Evolutionary conservation across 1,140 invertebrate species (phyloP).

Genomic region (Drosophila nigromelanica): DNA sequence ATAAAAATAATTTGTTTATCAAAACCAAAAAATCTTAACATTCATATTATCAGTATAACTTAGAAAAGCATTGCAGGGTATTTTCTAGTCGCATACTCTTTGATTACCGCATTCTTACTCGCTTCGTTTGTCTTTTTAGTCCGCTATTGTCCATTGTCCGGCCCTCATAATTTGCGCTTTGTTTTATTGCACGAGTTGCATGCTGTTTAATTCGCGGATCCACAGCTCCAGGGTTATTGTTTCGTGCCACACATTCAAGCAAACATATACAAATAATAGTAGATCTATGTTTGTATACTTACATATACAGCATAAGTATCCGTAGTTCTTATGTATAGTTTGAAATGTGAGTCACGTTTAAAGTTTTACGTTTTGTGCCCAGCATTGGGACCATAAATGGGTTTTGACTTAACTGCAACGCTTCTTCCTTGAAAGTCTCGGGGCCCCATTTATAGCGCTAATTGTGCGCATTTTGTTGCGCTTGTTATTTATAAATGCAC

Average conservation of each 20-base stretch:
- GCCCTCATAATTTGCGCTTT: constrained; percentile 76
- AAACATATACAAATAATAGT: not conserved
- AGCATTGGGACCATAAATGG: constrained; percentile 61
- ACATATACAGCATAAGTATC: not conserved
- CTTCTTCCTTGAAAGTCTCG: constrained; percentile 27
- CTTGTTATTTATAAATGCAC: constrained; percentile 74
- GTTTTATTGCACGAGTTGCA: constrained; percentile 66
- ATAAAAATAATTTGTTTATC: too few species aligned
- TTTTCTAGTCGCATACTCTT: not conserved
- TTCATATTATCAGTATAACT: too few species aligned
- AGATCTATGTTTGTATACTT: not conserved
- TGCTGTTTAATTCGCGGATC: constrained; percentile 65
- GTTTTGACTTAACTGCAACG: constrained; percentile 22
- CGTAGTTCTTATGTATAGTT: constrained; percentile 22
- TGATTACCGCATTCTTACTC: not conserved
- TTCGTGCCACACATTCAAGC: constrained; percentile 5
- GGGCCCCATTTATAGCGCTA: constrained; percentile 71
- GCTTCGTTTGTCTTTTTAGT: constrained; percentile 21
- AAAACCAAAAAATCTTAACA: too few species aligned
- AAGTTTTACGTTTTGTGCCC: constrained; percentile 53
- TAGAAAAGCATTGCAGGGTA: not conserved
- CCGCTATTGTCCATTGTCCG: constrained; percentile 35
- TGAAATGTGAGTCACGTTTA: constrained; percentile 78
- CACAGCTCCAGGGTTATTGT: constrained; percentile 30
- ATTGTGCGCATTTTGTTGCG: constrained; percentile 75